A percentile compares a stretch with the other conserved stretches of the same genome.
Evolutionary conservation across 2,113 vertebrate genomes (phyloP).

Genomic region (Tyto alba): DNA sequence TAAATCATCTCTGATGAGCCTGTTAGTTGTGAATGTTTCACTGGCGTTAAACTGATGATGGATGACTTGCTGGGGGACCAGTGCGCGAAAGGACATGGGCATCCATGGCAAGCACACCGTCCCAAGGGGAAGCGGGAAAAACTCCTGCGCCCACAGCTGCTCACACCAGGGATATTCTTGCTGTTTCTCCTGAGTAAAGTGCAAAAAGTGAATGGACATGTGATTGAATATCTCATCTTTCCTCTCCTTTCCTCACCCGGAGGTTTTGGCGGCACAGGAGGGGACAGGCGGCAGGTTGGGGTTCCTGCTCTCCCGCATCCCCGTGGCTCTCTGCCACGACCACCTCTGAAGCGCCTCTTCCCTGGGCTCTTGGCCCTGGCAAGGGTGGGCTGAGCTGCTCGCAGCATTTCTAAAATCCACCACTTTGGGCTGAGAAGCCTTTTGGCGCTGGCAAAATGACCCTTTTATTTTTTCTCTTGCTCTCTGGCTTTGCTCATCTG

Average conservation of each 20-base stretch:
- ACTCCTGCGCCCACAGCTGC: fast-evolving
- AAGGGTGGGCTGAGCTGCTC: background rate
- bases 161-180: fast-evolving
- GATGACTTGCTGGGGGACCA: background rate
- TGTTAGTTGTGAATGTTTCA: background rate
- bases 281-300: background rate
- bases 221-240: background rate
- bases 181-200: background rate
- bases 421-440: background rate
- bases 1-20: background rate
- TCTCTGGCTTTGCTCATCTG: background rate
- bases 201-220: background rate
- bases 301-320: fast-evolving
- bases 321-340: background rate
- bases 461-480: background rate
- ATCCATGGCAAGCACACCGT: fast-evolving
- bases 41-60: background rate
- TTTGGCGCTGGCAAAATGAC: background rate
- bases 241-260: background rate
- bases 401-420: background rate
- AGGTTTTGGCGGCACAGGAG: background rate
- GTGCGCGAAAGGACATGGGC: background rate
- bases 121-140: background rate
- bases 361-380: background rate
- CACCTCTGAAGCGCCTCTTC: fast-evolving